Evolutionary conservation across 2,113 vertebrate species (phyloP).

Genomic region (Malurus alboscapulatus): DNA sequence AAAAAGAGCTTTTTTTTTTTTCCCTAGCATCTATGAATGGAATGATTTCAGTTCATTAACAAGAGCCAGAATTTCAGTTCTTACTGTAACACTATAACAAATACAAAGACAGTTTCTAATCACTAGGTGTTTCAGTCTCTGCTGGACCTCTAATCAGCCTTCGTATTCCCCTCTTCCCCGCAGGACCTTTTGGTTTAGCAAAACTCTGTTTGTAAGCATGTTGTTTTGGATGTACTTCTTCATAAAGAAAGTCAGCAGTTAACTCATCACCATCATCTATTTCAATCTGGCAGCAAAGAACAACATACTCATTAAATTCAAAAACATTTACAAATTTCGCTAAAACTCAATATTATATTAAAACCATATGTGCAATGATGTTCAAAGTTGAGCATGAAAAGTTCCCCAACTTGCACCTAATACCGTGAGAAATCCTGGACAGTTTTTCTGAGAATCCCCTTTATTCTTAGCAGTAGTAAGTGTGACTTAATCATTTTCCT

Average conservation of each 20-base stretch:
- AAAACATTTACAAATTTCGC: background rate
- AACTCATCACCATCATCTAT: slow-evolving; percentile 94
- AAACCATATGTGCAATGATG: background rate
- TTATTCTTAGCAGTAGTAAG: background rate
- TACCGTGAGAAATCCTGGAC: background rate
- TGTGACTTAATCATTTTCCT: background rate
- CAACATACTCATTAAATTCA: background rate
- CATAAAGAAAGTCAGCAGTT: slow-evolving; percentile 92
- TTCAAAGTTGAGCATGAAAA: background rate
- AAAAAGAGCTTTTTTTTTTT: background rate
- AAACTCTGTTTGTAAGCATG: slow-evolving; percentile 94
- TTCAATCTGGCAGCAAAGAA: slow-evolving; percentile 80
- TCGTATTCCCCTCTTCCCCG: slow-evolving; percentile 88
- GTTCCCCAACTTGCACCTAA: background rate
- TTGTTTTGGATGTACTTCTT: slow-evolving; percentile 96
- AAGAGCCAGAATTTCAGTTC: slow-evolving; percentile 55
- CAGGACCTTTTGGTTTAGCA: slow-evolving; percentile 92
- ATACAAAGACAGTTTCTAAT: slow-evolving; percentile 59
- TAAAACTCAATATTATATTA: background rate
- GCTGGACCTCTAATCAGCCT: slow-evolving; percentile 87
- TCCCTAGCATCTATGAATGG: slow-evolving; percentile 50
- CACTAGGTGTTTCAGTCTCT: slow-evolving; percentile 80
- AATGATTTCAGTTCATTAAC: slow-evolving; percentile 72
- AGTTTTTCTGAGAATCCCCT: background rate
- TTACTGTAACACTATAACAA: background rate